Evolutionary conservation across 1,140 invertebrate species (phyloP), one percentile per base, ranked within the genome.

Genomic region (Phocides pigmalion): DNA sequence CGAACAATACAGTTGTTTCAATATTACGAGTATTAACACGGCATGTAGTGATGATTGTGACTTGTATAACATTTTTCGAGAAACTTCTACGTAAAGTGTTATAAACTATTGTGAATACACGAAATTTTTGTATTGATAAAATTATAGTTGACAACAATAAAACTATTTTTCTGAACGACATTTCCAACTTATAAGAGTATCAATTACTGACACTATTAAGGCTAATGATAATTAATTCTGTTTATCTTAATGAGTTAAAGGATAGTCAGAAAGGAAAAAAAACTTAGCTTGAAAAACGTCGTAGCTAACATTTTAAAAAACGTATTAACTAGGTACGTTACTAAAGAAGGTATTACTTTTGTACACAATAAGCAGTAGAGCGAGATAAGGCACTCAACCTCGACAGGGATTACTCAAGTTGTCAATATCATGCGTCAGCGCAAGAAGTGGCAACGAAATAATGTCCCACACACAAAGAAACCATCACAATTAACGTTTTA

Each of bases 391-490:
- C 72, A 75, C 68, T 81, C 70, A 78, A 62, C 67, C 70, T 66
- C 62, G 70, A 70, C 51, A 63, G 76, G 62, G 72, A 81, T 81
- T 79, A 82, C 79, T 65, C 76, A 79, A 79, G 68, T 50, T 68
- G 65, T 73, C 53, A 72, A 69, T 72, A 73, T 49, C 67, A 69
- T 76, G 72, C 77, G 76, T 72, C 69, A 74, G 66, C 70, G 71
- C 69, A 75, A 77, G 69, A 72, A 76, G 66, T 65, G 50, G 74
- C 72, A 64, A 74, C 72, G 64, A 77, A 72, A 76, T 62, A 62
- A 65, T 58, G 72, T 70, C 69, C 74, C 72, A 69, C 76, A 70
- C 79, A 85, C 81, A 85, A 85, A 83, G 81, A 76, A 78, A 72
- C 61, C 64, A 70, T 56, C 58, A 28, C 42, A 68, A 63, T 54